Base-by-base conservation (phyloP, 2,797 vertebrate genomes). In the Ceryle rudis region DNA sequence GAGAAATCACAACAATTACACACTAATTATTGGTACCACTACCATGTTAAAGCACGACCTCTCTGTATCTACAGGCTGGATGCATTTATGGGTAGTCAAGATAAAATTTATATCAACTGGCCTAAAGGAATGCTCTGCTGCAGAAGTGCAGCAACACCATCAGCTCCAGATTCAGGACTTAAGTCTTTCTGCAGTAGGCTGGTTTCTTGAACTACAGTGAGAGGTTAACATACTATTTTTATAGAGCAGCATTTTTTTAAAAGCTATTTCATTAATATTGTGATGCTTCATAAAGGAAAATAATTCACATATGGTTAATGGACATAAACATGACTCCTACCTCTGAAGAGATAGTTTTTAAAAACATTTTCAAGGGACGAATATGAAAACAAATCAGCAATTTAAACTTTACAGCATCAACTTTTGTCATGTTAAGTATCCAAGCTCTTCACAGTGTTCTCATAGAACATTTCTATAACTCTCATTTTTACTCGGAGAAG, bases 351-450 rank as follows among this genome's bases (percentile, higher is more conserved):
- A 88, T 13, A 37, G 29, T 42, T 77, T 80, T 78, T 15, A 89
- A 81, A 18, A 83, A n/a, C 55, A 42, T 90, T 93, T 94, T 72
- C 60, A 92, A 96, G 33, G 57, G 21, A 82, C 49, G 52, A 78
- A 31, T 51, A 82, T 11, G 14, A 81, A 90, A 93, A 87, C n/a
- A 82, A 89, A 86, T 44, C 33, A 72, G 44, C 35, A 89, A 78
- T 74, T 86, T 60, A 54, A 70, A 89, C 41, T 51, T 73, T n/a
- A 69, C 15, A 74, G 47, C 42, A 81, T 62, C 60, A 92, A 65
- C 44, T 82, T 78, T 58, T 42, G 71, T 37, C 82, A 89, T 2
- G 0, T 23, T 23, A 89, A 81, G 26, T 52, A 90, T 58, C 81
- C 84, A 81, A 88, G 78, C 52, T 79, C 69, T 81, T 91, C 46